Evolutionary conservation across 2,797 vertebrate species (phyloP).

Genomic region (Falco novaeseelandiae): DNA sequence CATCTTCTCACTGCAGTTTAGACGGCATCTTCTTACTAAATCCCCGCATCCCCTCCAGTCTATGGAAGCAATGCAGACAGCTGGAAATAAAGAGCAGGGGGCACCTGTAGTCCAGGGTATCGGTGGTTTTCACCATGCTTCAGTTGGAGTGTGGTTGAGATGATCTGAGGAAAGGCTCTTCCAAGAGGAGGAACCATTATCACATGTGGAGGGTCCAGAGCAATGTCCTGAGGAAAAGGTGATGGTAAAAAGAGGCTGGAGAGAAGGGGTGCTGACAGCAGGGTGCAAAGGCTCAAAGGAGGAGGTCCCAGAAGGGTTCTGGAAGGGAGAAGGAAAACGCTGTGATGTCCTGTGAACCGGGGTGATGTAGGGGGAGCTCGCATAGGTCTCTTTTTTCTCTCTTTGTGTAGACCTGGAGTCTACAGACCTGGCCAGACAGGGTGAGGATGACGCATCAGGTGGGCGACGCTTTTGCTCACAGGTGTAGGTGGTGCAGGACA

Average conservation of each 20-base stretch:
- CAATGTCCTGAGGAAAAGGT: background rate
- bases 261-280: background rate
- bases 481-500: background rate
- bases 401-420: background rate
- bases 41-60: background rate
- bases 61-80: background rate
- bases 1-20: background rate
- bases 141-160: background rate
- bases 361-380: fast-evolving
- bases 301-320: background rate
- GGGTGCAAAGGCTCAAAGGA: background rate
- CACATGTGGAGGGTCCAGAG: background rate
- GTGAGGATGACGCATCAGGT: background rate
- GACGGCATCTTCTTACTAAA: background rate
- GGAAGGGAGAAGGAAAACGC: background rate
- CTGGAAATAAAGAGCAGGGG: background rate
- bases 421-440: background rate
- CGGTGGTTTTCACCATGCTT: background rate
- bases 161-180: background rate
- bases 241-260: background rate
- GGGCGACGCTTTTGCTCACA: background rate
- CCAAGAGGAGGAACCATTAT: background rate
- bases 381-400: background rate
- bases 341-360: background rate
- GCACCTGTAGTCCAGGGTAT: background rate